Evolutionary conservation across 2,888 invertebrate species (phyloP), one percentile per base, ranked within the genome.

Genomic region (Bugulina stolonifera): DNA sequence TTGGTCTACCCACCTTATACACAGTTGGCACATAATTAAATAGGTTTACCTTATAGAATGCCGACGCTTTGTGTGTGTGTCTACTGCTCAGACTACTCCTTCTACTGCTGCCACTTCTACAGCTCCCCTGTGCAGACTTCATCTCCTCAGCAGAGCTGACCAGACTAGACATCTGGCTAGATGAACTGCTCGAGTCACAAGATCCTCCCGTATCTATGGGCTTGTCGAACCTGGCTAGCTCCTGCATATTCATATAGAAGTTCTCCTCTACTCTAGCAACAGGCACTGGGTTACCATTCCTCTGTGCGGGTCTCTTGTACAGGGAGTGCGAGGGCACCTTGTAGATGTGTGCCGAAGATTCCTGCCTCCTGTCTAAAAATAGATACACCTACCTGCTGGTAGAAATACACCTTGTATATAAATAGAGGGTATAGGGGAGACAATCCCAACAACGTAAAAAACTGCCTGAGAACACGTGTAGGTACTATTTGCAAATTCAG

Each of bases 261-360:
- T 27, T 27, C 64, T 64, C 14, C 64, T 64, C 64, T 14, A 1
- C n/a, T 14, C 64, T 32, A 10, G 18, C 27, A 5, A 57, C 57
- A n/a, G 57, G 57, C 57, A 18, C 5, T 3, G 57, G n/a, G 5
- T 25, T 57, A n/a, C 57, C 57, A 22, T 64, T 32, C 32, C 25
- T 27, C 5, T 32, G 27, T 2, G 18, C 34, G 2, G 64, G 64
- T n/a, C 27, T 2, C 27, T 64, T 64, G 64, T 64, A 64, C 3
- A 64, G 32, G 32, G 64, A 64, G 5, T 64, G 22, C 25, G 64
- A 64, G 22, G 64, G 64, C 32, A 32, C 32, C 32, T 64, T 27
- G 64, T 64, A 64, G n/a, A n/a, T n/a, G n/a, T n/a, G n/a, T n/a
- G n/a, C n/a, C n/a, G n/a, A n/a, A n/a, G n/a, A n/a, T n/a, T n/a